These are phyloP conservation scores for Pituophis catenifer DNA, from an alignment of 2,113 vertebrate species.

Conservation along the genomic window DNA sequence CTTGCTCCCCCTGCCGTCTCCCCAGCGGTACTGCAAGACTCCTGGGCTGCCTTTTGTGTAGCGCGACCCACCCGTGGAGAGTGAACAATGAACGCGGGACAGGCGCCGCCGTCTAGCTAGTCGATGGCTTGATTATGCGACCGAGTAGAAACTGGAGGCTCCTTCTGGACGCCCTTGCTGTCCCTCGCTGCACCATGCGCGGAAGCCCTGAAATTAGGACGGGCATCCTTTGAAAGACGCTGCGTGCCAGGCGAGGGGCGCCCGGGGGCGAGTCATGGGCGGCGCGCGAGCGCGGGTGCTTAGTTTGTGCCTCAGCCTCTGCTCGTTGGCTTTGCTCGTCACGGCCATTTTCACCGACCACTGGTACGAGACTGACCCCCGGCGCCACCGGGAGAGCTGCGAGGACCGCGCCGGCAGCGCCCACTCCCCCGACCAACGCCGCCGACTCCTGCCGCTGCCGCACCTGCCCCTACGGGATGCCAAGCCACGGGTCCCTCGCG, in stretches of 20 bases:
- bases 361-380: conserved; percentile 88
- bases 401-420: conserved; percentile 72
- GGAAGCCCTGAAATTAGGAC: conserved; percentile 40
- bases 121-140: not conserved
- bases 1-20: conserved; percentile 9
- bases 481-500: conserved; percentile 64
- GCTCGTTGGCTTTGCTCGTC: conserved; percentile 78
- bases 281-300: conserved; percentile 68
- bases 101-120: not conserved
- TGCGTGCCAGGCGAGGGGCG: conserved; percentile 4
- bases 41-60: not conserved
- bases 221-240: conserved; percentile 48
- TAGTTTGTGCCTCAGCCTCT: conserved; percentile 76
- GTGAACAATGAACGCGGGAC: conserved; percentile 10
- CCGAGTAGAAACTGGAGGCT: not conserved
- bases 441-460: conserved; percentile 87
- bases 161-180: not conserved
- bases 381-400: conserved; percentile 84
- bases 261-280: not conserved
- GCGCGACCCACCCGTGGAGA: not conserved
- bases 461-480: conserved; percentile 84
- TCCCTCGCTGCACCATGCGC: not conserved
- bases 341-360: conserved; percentile 83
- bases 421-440: conserved; percentile 83
- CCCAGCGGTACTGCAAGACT: not conserved